These are phyloP conservation scores for Crocidura indochinensis DNA, from an alignment of 2,797 vertebrate genomes.

Conservation along the genomic window DNA sequence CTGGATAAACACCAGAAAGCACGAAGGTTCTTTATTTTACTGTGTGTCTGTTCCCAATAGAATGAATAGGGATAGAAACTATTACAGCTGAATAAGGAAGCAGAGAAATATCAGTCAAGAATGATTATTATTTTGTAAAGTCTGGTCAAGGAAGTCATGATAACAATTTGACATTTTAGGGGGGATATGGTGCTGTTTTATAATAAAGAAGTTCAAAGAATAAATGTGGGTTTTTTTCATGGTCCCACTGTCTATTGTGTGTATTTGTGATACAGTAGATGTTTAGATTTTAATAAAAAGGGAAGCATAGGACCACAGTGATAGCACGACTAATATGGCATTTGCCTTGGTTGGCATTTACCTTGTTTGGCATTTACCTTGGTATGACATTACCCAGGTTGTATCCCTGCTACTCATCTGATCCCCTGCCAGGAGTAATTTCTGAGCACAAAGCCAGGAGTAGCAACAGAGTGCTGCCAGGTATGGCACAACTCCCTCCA, in stretches of 20 bases:
- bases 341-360: neutral
- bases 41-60: neutral
- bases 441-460: no score
- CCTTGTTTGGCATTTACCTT: neutral
- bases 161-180: neutral
- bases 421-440: no score
- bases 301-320: no score
- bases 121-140: neutral
- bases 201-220: neutral
- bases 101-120: neutral
- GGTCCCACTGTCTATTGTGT: accelerated
- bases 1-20: neutral
- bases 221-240: neutral
- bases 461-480: no score
- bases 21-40: neutral
- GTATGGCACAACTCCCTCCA: no score
- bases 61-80: neutral
- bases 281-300: neutral
- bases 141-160: neutral
- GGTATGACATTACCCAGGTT: neutral
- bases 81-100: neutral
- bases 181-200: neutral
- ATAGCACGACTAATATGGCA: no score
- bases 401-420: no score
- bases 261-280: accelerated